These are phyloP conservation scores for Antitype chi DNA, from an alignment of 2,888 invertebrate genomes.

Conservation along the genomic window DNA sequence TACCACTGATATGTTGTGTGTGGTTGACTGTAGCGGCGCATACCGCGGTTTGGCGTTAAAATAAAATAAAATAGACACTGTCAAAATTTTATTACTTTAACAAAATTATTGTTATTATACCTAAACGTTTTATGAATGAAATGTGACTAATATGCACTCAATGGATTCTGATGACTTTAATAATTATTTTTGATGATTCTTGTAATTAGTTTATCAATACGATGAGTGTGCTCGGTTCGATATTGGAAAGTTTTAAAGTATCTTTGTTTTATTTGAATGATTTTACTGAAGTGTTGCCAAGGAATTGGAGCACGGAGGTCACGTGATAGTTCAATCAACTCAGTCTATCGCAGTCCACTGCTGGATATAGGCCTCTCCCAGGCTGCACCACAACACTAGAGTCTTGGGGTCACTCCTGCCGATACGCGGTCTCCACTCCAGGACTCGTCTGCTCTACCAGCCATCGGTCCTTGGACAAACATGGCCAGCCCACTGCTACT, in stretches of 20 bases:
- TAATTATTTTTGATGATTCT: conserved; percentile 39
- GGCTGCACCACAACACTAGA: no score
- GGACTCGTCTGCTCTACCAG: no score
- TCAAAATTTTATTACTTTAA: background rate
- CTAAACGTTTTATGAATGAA: conserved; percentile 44
- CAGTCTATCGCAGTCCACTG: no score
- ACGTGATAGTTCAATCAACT: background rate
- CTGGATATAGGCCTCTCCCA: no score
- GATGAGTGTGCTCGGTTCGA: conserved; percentile 15
- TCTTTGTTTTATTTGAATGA: background rate
- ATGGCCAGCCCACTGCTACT: no score
- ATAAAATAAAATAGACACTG: background rate
- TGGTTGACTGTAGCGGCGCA: background rate
- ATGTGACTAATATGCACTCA: conserved; percentile 31
- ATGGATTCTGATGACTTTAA: conserved; percentile 22
- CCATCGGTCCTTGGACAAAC: no score
- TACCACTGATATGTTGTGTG: background rate
- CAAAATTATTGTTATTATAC: background rate
- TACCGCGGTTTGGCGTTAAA: conserved; percentile 22
- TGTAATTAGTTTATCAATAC: conserved; percentile 32
- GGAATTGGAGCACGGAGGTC: background rate
- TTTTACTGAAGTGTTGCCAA: background rate
- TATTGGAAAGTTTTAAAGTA: background rate
- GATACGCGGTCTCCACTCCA: no score
- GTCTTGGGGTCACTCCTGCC: no score